Conservation (phyloP, 92 coral and sea anemone genomes). For the Epizoanthus scotinus region DNA sequence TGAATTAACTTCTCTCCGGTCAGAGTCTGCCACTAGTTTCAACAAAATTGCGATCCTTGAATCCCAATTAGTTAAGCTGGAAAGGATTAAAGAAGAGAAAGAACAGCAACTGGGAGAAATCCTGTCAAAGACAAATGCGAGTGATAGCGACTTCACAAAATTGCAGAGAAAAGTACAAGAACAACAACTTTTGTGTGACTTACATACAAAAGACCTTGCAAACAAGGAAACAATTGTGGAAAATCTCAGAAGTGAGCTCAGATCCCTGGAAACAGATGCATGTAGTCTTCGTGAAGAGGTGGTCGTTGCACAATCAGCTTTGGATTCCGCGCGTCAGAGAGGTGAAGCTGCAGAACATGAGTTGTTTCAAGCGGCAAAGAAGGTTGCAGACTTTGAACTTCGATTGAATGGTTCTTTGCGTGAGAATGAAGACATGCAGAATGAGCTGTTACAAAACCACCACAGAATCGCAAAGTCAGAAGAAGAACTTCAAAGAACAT, state of each 20-base stretch:
- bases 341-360: conserved; percentile 73
- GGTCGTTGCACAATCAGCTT: conserved; percentile 51
- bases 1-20: conserved; percentile 62
- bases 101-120: conserved; percentile 58
- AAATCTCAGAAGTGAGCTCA: conserved; percentile 60
- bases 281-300: conserved; percentile 66
- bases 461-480: conserved; percentile 53
- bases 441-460: conserved; percentile 69
- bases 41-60: conserved; percentile 66
- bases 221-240: conserved; percentile 72
- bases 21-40: conserved; percentile 56
- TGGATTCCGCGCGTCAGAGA: conserved; percentile 68
- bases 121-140: conserved; percentile 48
- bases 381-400: conserved; percentile 68
- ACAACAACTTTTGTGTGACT: conserved; percentile 57
- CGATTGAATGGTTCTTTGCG: conserved; percentile 62
- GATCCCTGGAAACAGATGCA: conserved; percentile 64
- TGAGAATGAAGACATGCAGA: conserved; percentile 72
- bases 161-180: conserved; percentile 77
- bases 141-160: conserved; percentile 53
- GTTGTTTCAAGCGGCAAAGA: conserved; percentile 69
- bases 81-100: conserved; percentile 61
- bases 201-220: conserved; percentile 67
- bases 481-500: conserved; percentile 59
- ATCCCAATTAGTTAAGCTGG: conserved; percentile 70